Conservation (phyloP, 2,797 vertebrate species). For the Lepilemur septentrionalis region DNA sequence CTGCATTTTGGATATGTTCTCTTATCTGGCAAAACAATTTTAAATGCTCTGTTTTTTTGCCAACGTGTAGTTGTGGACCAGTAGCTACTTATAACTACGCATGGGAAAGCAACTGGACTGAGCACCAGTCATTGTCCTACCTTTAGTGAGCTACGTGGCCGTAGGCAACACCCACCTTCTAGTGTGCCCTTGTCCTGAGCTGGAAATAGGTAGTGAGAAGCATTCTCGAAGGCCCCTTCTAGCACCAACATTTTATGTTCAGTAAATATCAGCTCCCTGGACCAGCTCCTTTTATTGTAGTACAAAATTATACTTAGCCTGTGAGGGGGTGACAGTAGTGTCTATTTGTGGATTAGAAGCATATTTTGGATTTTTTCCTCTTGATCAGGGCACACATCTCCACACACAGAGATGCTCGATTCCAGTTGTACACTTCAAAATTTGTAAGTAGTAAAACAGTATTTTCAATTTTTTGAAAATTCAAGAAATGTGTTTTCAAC, state of each 20-base stretch:
- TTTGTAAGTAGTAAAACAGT: background rate
- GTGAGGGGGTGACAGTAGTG: background rate
- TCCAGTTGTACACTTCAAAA: background rate
- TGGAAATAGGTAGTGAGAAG: background rate
- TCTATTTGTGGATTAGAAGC: background rate
- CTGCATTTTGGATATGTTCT: background rate
- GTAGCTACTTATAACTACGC: background rate
- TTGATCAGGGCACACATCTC: background rate
- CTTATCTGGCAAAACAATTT: background rate
- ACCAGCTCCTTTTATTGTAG: background rate
- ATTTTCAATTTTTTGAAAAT: background rate
- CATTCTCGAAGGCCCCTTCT: background rate
- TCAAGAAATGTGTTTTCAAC: background rate
- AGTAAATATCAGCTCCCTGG: slow-evolving; percentile 9
- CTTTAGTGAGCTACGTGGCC: background rate
- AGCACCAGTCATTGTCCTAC: background rate
- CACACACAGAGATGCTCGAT: background rate
- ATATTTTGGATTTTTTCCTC: background rate
- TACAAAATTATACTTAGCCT: background rate
- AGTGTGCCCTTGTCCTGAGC: background rate
- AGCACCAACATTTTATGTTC: background rate
- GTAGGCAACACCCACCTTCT: background rate
- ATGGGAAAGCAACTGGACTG: background rate
- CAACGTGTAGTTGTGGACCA: background rate
- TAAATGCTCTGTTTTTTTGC: background rate